These are phyloP conservation scores for Zygogramma bicolorata DNA, from an alignment of 2,888 invertebrate species.

Conservation along the genomic window DNA sequence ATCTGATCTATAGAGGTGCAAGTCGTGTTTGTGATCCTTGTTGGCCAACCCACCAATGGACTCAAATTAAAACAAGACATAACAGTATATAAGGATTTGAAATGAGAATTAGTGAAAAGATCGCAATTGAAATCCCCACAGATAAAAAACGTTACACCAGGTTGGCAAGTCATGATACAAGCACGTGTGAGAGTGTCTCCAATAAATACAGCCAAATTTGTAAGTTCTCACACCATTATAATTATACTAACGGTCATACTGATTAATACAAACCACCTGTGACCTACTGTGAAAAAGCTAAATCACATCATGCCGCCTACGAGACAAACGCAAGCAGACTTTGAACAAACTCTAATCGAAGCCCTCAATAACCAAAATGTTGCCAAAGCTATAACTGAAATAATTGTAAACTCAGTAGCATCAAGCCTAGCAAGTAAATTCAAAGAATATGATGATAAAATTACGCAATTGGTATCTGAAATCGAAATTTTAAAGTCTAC, in stretches of 20 bases:
- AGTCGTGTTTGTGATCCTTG: too few species aligned
- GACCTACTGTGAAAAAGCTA: not conserved
- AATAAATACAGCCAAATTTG: not conserved
- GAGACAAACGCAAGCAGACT: slow-evolving; percentile 14
- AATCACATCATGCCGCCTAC: not conserved
- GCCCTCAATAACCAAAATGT: slow-evolving; percentile 17
- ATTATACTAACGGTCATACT: not conserved
- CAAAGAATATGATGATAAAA: slow-evolving; percentile 19
- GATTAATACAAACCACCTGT: not conserved
- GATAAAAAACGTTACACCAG: too few species aligned
- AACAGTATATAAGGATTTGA: too few species aligned
- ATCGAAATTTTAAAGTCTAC: slow-evolving; percentile 5
- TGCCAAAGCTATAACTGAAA: not conserved
- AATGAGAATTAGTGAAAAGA: too few species aligned
- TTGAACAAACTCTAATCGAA: slow-evolving; percentile 7
- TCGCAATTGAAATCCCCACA: too few species aligned
- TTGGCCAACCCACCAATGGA: too few species aligned
- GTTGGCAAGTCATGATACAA: too few species aligned
- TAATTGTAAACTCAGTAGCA: not conserved
- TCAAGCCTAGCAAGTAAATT: not conserved
- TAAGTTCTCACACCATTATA: not conserved
- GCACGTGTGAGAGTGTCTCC: slow-evolving; percentile 6
- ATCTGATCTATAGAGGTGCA: too few species aligned
- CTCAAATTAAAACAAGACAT: too few species aligned
- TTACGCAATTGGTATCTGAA: slow-evolving; percentile 13